A percentile compares a stretch with the other conserved stretches of the same genome.
Evolutionary conservation across 2,113 vertebrate species (phyloP).

Genomic region (Ondatra zibethicus): DNA sequence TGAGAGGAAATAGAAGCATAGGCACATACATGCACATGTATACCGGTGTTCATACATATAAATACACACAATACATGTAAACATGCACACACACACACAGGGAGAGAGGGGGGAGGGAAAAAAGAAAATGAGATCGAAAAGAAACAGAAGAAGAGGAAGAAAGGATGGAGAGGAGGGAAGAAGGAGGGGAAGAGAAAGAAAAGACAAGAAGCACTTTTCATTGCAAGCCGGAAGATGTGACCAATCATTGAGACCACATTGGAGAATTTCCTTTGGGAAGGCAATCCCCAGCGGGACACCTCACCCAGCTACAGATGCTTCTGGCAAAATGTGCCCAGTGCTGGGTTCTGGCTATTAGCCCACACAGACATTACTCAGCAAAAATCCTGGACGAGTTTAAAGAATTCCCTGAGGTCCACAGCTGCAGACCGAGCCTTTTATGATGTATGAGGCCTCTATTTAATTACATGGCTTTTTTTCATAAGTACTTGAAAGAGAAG

Average conservation of each 20-base stretch:
- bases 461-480: slow-evolving; percentile 39
- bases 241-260: not conserved
- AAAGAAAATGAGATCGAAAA: not conserved
- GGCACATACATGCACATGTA: not conserved
- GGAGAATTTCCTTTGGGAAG: not conserved
- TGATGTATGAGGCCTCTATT: slow-evolving; percentile 57
- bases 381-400: slow-evolving; percentile 51
- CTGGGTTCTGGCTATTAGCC: slow-evolving; percentile 51
- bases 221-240: not conserved
- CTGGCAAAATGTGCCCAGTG: not conserved
- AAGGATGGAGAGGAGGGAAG: not conserved
- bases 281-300: not conserved
- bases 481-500: slow-evolving; percentile 57
- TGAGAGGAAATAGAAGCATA: not conserved
- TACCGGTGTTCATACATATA: not conserved
- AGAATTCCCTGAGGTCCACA: slow-evolving; percentile 67
- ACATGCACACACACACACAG: not conserved
- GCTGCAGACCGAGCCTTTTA: slow-evolving; percentile 37
- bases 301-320: not conserved
- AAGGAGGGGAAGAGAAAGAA: too few species aligned
- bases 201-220: not conserved
- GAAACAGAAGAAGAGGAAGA: not conserved
- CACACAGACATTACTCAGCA: slow-evolving; percentile 53
- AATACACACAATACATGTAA: not conserved
- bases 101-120: not conserved